These are phyloP conservation scores for Campylomormyrus numenius DNA, from an alignment of 2,113 vertebrate species.

Conservation along the genomic window DNA sequence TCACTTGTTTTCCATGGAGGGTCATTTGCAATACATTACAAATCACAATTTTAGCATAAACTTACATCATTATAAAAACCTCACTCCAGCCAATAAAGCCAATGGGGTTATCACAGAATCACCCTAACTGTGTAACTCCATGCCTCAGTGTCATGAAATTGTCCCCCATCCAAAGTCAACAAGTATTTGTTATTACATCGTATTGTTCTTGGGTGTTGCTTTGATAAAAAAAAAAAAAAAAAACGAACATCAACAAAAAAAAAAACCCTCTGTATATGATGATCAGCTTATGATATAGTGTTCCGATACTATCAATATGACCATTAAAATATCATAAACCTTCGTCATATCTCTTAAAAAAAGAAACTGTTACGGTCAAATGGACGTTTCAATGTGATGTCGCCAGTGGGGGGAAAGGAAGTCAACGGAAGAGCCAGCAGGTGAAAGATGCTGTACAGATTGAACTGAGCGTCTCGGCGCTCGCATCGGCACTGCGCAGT, in stretches of 20 bases:
- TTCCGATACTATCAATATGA: not conserved
- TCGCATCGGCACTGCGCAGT: conserved; percentile 17
- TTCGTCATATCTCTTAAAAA: not conserved
- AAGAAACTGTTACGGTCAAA: not conserved
- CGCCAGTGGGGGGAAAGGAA: conserved; percentile 17
- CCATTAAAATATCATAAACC: not conserved
- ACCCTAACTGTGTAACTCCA: not conserved
- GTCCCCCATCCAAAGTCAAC: not conserved
- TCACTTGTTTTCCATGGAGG: not conserved
- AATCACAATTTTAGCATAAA: not conserved
- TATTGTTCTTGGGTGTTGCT: not conserved
- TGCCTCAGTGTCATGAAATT: not conserved
- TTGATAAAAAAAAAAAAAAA: not conserved
- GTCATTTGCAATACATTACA: not conserved
- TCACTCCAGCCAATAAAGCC: not conserved
- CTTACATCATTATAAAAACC: not conserved
- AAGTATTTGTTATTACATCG: not conserved
- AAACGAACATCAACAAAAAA: not conserved
- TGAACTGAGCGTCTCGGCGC: conserved; percentile 13
- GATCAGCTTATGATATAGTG: not conserved
- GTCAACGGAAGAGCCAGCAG: conserved; percentile 30
- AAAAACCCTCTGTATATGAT: not conserved
- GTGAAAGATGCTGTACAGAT: conserved; percentile 36
- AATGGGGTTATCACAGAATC: not conserved
- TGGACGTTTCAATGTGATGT: not conserved